Base-by-base conservation (phyloP, 2,113 vertebrate genomes). In the Rutilus rutilus region DNA sequence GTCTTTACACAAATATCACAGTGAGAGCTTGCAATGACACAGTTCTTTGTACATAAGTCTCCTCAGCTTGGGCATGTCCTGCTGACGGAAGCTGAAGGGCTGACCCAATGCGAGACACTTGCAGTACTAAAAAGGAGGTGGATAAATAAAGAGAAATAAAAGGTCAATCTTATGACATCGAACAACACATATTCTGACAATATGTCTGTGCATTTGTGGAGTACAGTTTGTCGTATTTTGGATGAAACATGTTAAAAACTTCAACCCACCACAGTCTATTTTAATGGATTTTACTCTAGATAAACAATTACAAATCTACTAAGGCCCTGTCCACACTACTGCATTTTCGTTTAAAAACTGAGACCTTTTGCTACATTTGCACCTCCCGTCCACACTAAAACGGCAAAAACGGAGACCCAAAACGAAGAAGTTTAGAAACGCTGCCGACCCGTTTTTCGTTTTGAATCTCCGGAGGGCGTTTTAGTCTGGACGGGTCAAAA, bases 41-140 rank as follows among this genome's bases (percentile, higher is more conserved):
- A 98, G 96, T 95, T 98, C 97, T 95, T 97, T 97, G 95, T 98
- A 98, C 95, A 98, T 98, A 91, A 96, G 95, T 89, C 96, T 95
- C 82, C 97, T 95, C 87, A 98, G 96, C 85, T 96, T 96, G 82
- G 97, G 97, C 97, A 98, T 98, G 88, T 98, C 97, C 92, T 96
- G 96, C 92, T 98, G 97, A 73, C 96, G 96, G 85, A 98, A 97
- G 89, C 90, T 93, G 94, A 97, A 98, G 0, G 95, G 95, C 91
- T 96, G 96, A 50, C 94, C 96, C 88, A 97, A 90, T 11, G 97
- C 96, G 92, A 98, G 95, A 93, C 96, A 96, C 95, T 97, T 98
- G 93, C 97, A 98, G 92, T 97, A 98, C 97, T 98, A 91, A 47
- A 80, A 36, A 86, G 14, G 84, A 59, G 50, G 60, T n/a, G 27